These are phyloP conservation scores for Poecile atricapillus DNA, from an alignment of 2,113 vertebrate species.

Conservation along the genomic window DNA sequence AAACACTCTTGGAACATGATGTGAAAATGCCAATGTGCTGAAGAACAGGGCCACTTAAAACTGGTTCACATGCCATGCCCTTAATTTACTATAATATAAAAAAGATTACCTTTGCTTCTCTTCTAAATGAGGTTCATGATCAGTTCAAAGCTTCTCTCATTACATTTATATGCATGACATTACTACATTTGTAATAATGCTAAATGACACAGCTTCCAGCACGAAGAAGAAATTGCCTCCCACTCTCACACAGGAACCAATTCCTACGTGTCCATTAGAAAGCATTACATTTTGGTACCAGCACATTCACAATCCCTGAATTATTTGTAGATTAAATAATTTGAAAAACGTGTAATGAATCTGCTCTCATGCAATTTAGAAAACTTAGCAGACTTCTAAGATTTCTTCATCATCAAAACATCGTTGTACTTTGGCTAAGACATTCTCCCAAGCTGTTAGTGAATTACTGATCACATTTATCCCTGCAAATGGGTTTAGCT, in stretches of 20 bases:
- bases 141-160: slow-evolving; percentile 2
- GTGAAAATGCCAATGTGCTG: not conserved
- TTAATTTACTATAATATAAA: not conserved
- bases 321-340: not conserved
- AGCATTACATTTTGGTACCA: not conserved
- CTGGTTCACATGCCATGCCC: not conserved
- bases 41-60: slow-evolving; percentile 1
- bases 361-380: not conserved
- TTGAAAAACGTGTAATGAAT: not conserved
- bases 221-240: not conserved
- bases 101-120: not conserved
- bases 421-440: not conserved
- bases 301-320: not conserved
- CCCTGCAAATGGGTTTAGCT: not conserved
- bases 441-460: not conserved
- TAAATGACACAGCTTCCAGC: not conserved
- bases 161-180: not conserved
- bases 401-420: not conserved
- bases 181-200: not conserved
- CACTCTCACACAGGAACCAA: not conserved
- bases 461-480: not conserved
- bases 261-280: not conserved
- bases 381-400: not conserved
- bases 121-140: slow-evolving; percentile 15
- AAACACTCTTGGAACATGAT: not conserved